phyloP scores from a whole-genome alignment of 2,113 vertebrate genomes.

The Lanius ludovicianus region DNA sequence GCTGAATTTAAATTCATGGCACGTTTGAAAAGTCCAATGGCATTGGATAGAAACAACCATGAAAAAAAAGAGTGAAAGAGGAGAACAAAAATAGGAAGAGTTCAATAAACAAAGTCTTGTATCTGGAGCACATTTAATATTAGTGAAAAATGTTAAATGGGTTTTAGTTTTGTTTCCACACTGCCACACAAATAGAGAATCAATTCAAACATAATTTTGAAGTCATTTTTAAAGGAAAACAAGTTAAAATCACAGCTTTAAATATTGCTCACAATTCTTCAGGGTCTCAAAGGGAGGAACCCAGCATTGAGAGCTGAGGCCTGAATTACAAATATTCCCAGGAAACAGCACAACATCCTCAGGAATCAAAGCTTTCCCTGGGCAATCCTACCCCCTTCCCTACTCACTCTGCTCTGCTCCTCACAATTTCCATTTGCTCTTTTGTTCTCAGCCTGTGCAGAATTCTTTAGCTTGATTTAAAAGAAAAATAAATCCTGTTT shows the following conservation, averaged over 20 bases:
- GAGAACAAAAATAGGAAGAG: background rate
- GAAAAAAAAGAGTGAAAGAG: background rate
- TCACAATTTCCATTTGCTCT: background rate
- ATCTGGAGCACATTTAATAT: background rate
- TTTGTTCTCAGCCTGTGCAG: background rate
- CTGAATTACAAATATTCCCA: background rate
- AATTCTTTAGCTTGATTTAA: background rate
- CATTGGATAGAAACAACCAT: background rate
- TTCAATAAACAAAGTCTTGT: background rate
- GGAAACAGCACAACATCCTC: background rate
- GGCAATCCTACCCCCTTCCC: background rate
- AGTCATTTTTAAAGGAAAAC: background rate
- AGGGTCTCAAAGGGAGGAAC: background rate
- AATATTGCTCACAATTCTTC: background rate
- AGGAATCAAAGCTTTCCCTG: background rate
- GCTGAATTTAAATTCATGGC: background rate
- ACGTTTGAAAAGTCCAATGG: background rate
- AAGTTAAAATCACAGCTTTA: background rate
- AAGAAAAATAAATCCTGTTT: background rate
- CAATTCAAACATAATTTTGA: accelerated
- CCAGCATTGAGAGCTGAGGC: background rate
- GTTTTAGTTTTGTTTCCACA: background rate
- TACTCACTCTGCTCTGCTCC: background rate
- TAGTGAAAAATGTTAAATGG: background rate
- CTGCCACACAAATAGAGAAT: background rate